Percentiles rank a stretch among this genome's conserved stretches.
phyloP scores from a whole-genome alignment of 2,113 vertebrate genomes.

The Prolemur simus region DNA sequence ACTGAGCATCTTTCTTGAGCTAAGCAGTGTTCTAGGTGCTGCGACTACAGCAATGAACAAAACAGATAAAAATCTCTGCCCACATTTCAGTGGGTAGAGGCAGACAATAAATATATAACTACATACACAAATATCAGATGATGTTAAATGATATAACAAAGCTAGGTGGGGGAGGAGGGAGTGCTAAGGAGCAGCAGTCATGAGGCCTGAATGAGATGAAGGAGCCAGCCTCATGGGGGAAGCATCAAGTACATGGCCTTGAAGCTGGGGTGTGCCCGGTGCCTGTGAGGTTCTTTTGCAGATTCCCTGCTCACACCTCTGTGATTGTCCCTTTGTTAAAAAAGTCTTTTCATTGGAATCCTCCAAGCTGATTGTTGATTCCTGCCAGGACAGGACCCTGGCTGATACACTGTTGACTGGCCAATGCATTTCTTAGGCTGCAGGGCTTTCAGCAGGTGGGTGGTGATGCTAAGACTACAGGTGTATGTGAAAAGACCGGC shows the following conservation, averaged over 20 bases:
- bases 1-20: background rate
- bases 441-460: background rate
- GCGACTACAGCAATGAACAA: background rate
- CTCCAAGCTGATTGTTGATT: background rate
- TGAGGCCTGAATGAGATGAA: background rate
- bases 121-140: background rate
- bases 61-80: background rate
- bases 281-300: background rate
- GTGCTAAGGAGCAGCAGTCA: background rate
- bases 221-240: rapidly evolving
- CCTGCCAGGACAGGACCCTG: background rate
- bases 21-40: background rate
- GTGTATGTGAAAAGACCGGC: background rate
- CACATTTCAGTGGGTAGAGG: background rate
- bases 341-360: background rate
- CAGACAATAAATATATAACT: background rate
- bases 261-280: background rate
- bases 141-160: background rate
- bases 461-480: background rate
- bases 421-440: background rate
- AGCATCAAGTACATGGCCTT: background rate
- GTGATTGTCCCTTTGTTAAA: background rate
- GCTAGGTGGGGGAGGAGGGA: background rate
- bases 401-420: background rate
- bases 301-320: background rate